Evolutionary conservation across 2,888 invertebrate genomes (phyloP), one percentile per base, ranked within the genome.

Genomic region (Calameuta pallipes): DNA sequence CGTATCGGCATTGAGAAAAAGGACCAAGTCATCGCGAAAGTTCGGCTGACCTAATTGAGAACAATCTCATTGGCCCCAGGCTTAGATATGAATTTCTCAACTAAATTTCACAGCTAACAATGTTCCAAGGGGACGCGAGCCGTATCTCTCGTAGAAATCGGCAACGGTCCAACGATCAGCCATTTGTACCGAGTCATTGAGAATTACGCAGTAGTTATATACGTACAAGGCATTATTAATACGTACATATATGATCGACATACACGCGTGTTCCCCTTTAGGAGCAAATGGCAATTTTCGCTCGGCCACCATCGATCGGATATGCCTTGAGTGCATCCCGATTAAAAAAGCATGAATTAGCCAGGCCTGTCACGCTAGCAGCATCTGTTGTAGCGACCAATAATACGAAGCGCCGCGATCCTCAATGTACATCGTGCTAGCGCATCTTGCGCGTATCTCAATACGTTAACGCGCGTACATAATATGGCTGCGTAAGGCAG

Each of bases 31-130:
- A 71, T 12, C 71, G 4, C 4, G 13, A 31, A 81, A 82, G 81
- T 85, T 83, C 86, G 85, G 86, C 85, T 87, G 84, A 87, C 82
- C 79, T 84, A 82, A 84, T 86, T 86, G 84, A 85, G 83, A 84
- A 34, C 12, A 31, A 31, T 71, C 2, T 23, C 56, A 56, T 56
- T 56, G 56, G 56, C 56, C 6, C 56, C 56, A 2, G 23, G 23
- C 56, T 56, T 23, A 1, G 56, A 56, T 41, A 56, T 56, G 23
- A 56, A 56, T 56, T 56, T 56, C 56, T 56, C 9, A 23, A 23
- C 23, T 56, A 9, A 56, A 56, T 56, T 56, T 56, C 23, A 56
- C 23, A 56, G 56, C 9, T 56, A 56, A 56, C 56, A 56, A 9
- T 9, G 56, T 56, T 56, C 2, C 56, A 23, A 23, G 56, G 15